Evolutionary conservation across 2,113 vertebrate genomes (phyloP), one percentile per base, ranked within the genome.

Genomic region (Bos indicus): DNA sequence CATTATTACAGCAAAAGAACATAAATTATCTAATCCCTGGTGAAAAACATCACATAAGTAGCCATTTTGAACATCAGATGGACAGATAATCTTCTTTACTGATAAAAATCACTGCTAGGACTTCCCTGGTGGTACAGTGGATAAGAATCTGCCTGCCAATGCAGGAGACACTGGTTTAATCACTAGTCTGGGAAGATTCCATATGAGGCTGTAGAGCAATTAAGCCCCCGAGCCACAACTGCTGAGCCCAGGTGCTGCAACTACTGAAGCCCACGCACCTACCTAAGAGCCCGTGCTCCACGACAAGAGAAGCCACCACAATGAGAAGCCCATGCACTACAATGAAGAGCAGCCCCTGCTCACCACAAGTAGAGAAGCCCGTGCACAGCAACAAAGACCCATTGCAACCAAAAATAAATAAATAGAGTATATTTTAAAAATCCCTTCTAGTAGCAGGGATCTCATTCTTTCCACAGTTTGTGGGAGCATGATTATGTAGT

Each of bases 91-190:
- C 4, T 93, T 94, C 84, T 88, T 94, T 94, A n/a, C 64, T 60
- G n/a, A 36, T 86, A 59, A 96, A 94, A 93, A 96, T 93, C 33
- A 91, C 23, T 77, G 21, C 74, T 94, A 78, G n/a, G 94, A 71
- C 71, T 77, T 77, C 36, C 71, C 11, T 77, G 40, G 36, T 43
- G 71, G 71, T 25, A 43, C 71, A 77, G 23, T 77, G 71, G 36
- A 14, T 43, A 77, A 77, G 71, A 77, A 77, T 77, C 71, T 77
- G 71, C 6, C 71, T 77, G 71, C 12, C 71, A 77, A 26, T 43
- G 40, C 21, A 43, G 36, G 36, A 77, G 36, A 77, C 71, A 77
- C 40, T 40, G 71, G 71, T 77, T 77, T 15, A 43, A 26, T 77
- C 40, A 40, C 40, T 77, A 12, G 40, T 77, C 23, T 43, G 71